Percentiles rank a stretch among this genome's conserved stretches.
Evolutionary conservation across 1,140 invertebrate species (phyloP).

Genomic region (Metopolophium dirhodum): DNA sequence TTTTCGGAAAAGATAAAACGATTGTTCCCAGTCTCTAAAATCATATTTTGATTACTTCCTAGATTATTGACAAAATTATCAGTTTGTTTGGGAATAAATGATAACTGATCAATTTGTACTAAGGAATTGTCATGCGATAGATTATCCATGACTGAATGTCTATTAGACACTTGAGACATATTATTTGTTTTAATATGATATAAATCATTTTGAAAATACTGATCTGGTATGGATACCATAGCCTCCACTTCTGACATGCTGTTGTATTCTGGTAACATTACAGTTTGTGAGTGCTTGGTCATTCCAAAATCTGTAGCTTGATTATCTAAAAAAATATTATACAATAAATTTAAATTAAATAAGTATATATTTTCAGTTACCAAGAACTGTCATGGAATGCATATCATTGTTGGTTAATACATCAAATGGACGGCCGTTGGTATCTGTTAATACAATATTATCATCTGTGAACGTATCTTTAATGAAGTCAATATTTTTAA

Average conservation of each 20-base stretch:
- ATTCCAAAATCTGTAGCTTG: conserved; percentile 35
- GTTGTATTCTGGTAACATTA: conserved; percentile 41
- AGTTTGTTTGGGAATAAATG: conserved; percentile 46
- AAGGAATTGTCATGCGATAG: conserved; percentile 30
- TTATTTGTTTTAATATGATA: conserved; percentile 37
- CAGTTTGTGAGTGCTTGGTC: conserved; percentile 36
- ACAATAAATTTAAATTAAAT: background rate
- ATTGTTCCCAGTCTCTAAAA: conserved; percentile 23
- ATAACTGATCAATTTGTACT: conserved; percentile 40
- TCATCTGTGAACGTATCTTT: conserved; percentile 49
- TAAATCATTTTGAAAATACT: conserved; percentile 52
- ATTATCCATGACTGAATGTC: conserved; percentile 46
- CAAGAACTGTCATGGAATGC: conserved; percentile 45
- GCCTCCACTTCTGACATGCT: conserved; percentile 27
- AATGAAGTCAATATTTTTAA: conserved; percentile 52
- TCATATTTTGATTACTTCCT: conserved; percentile 42
- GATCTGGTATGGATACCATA: conserved; percentile 48
- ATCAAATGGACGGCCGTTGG: conserved; percentile 35
- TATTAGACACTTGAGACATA: conserved; percentile 33
- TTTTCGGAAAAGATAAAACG: conserved; percentile 53
- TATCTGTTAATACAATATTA: conserved; percentile 54
- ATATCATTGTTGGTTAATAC: conserved; percentile 32
- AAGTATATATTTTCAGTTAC: background rate
- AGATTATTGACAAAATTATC: conserved; percentile 1
- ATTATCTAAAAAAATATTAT: conserved; percentile 34